Evolutionary conservation across 2,113 vertebrate species (phyloP).

Genomic region (Lucifuga dentata): DNA sequence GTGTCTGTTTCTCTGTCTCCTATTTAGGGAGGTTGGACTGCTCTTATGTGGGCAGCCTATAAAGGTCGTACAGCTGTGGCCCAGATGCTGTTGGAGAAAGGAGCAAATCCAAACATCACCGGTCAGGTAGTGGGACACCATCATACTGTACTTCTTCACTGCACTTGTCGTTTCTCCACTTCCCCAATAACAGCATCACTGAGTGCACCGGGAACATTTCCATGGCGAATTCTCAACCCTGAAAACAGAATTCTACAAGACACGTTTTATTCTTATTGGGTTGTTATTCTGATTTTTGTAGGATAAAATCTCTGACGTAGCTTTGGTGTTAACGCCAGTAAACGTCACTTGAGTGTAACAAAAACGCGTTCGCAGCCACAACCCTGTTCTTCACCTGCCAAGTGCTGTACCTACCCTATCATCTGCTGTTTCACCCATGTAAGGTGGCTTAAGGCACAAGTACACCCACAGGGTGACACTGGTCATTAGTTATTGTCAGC

Average conservation of each 20-base stretch:
- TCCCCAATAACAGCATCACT: too few relatives aligned
- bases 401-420: background rate
- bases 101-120: conserved; percentile 94
- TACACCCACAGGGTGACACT: conserved; percentile 19
- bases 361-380: background rate
- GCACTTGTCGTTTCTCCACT: background rate
- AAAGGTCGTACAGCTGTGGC: conserved; percentile 92
- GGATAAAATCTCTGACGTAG: too few relatives aligned
- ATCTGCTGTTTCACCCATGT: conserved; percentile 18
- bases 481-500: conserved; percentile 51
- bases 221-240: too few relatives aligned
- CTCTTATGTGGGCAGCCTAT: conserved; percentile 97
- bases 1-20: conserved; percentile 16
- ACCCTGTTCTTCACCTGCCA: conserved; percentile 1
- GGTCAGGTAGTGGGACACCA: conserved; percentile 87
- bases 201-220: too few relatives aligned
- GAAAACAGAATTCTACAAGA: too few relatives aligned
- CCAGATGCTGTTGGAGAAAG: conserved; percentile 89
- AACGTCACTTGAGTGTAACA: background rate
- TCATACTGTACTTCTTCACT: background rate
- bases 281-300: too few relatives aligned
- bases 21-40: conserved; percentile 94
- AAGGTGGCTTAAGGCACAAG: conserved; percentile 20
- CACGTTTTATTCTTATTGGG: background rate
- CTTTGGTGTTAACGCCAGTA: background rate